A percentile compares a stretch with the other conserved stretches of the same genome.
phyloP scores from a whole-genome alignment of 2,113 vertebrate genomes.

The Girardinichthys multiradiatus region DNA sequence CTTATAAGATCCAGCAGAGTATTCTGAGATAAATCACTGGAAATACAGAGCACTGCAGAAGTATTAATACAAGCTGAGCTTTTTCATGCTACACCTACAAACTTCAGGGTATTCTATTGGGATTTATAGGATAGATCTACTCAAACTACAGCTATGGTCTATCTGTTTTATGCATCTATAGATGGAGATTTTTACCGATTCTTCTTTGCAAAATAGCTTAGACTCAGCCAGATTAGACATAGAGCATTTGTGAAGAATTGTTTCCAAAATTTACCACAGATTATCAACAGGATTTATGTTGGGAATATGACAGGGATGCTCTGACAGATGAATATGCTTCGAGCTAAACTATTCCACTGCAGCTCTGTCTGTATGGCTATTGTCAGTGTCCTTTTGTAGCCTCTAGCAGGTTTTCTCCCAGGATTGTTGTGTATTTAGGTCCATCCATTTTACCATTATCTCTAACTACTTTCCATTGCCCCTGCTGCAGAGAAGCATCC shows the following conservation, averaged over 20 bases:
- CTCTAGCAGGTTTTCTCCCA: too few relatives aligned
- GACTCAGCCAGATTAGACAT: neutral
- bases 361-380: neutral
- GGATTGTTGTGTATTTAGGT: neutral
- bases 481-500: neutral
- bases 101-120: too few relatives aligned
- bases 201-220: too few relatives aligned
- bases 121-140: too few relatives aligned
- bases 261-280: neutral
- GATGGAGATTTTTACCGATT: neutral
- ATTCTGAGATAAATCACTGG: neutral
- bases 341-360: neutral
- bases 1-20: neutral
- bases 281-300: neutral
- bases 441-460: neutral
- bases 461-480: neutral
- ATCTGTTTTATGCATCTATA: neutral
- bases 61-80: too few relatives aligned
- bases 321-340: neutral
- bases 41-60: neutral
- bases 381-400: neutral
- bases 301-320: too few relatives aligned
- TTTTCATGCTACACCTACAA: too few relatives aligned
- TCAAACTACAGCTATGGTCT: too few relatives aligned
- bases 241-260: neutral